Evolutionary conservation across 2,797 vertebrate genomes (phyloP), one percentile per base, ranked within the genome.

Genomic region (Lepus oiostolus): DNA sequence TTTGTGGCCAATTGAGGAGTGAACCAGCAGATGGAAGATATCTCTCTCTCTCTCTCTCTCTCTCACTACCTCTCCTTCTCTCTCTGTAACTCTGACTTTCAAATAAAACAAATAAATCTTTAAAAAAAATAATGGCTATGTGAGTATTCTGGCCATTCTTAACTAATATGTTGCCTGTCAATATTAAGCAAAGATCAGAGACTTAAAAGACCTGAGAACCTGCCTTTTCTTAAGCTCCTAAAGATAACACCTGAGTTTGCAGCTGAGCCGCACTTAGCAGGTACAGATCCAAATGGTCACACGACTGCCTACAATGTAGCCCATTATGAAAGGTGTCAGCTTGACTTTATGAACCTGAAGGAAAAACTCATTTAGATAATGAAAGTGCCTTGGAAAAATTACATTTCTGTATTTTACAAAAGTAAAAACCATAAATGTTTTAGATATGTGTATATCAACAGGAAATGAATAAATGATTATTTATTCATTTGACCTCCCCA

Each of bases 291-390:
- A 21, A 54, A 81, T 42, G 58, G 77, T 71, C 63, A 22, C 30
- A 77, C 7, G 35, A 30, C 72, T 63, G 70, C 47, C 83, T 38
- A 28, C 72, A 24, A 68, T n/a, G 60, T 70, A 67, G 91, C 17
- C 38, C 72, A 32, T 32, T 22, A 80, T 4, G 28, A 70, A 26
- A 95, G 9, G 52, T 62, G 14, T 79, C 50, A 72, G 54, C 4
- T 8, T 88, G 60, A 81, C 42, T 38, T 72, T 26, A 5, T n/a
- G 60, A 76, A 82, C 4, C 14, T 83, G 62, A 86, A 92, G 76
- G 60, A 35, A 93, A 91, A 50, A 47, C 17, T 65, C 63, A 90
- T 30, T 81, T 47, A 94, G 38, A 91, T 93, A 87, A 80, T 72
- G 47, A 95, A 87, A 95, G 74, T 63, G 77, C 75, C 17, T 30